These are phyloP conservation scores for Solenopsis invicta DNA, from an alignment of 1,140 invertebrate species.

Conservation along the genomic window DNA sequence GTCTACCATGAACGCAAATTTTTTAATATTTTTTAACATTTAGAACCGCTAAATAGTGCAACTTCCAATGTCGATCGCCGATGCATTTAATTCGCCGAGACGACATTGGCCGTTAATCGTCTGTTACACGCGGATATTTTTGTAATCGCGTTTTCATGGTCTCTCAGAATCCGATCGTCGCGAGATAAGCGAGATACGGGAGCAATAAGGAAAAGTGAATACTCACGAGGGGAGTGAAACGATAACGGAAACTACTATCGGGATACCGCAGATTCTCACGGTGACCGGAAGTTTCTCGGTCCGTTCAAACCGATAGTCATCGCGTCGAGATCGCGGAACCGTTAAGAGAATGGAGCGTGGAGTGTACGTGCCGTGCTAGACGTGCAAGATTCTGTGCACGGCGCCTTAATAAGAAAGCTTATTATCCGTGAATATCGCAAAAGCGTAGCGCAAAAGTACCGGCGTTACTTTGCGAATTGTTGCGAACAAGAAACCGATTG, in stretches of 20 bases:
- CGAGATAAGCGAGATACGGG: background rate
- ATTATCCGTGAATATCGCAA: conserved; percentile 17
- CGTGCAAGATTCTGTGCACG: conserved; percentile 22
- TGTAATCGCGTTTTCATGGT: background rate
- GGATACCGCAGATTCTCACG: conserved; percentile 17
- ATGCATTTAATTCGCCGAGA: background rate
- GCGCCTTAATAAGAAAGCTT: conserved; percentile 42
- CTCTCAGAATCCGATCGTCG: background rate
- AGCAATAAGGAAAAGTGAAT: conserved; percentile 40
- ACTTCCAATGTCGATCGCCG: background rate
- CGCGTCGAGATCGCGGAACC: conserved; percentile 48
- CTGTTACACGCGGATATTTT: background rate
- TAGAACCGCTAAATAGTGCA: background rate
- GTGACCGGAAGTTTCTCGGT: conserved; percentile 44
- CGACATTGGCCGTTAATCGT: background rate
- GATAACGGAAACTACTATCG: conserved; percentile 4
- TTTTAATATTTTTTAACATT: too few relatives aligned
- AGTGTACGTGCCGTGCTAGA: conserved; percentile 10
- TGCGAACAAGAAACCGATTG: conserved; percentile 9
- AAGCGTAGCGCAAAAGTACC: background rate
- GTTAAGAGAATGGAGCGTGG: conserved; percentile 55
- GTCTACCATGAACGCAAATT: too few relatives aligned
- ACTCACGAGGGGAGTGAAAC: conserved; percentile 13
- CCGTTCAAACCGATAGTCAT: conserved; percentile 39
- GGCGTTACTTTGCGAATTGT: background rate